Evolutionary conservation across 2,113 vertebrate genomes (phyloP).

Genomic region (Aythya baeri): DNA sequence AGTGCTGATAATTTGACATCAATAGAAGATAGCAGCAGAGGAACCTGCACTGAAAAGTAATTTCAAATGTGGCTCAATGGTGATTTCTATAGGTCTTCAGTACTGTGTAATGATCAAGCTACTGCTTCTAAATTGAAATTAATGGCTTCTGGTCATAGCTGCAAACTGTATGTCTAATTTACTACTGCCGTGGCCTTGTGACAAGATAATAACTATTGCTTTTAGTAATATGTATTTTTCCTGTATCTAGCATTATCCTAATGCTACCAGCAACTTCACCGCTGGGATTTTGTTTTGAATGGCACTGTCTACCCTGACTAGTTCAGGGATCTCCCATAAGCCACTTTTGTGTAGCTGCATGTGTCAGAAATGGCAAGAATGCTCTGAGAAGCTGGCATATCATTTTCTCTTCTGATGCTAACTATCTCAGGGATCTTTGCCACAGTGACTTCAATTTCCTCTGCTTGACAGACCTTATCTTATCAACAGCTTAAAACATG

Average conservation of each 20-base stretch:
- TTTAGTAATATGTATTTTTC: not conserved
- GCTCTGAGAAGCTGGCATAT: conserved; percentile 20
- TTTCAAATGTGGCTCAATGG: not conserved
- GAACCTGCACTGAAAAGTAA: not conserved
- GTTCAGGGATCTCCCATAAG: conserved; percentile 48
- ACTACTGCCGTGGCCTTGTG: not conserved
- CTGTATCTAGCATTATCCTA: not conserved
- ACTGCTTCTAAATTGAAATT: not conserved
- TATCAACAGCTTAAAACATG: conserved; percentile 62
- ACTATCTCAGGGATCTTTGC: conserved; percentile 59
- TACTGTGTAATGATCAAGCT: not conserved
- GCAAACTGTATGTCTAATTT: not conserved
- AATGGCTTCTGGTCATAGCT: not conserved
- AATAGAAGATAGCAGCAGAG: not conserved
- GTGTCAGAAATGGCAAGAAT: conserved; percentile 32
- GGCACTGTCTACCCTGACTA: conserved; percentile 33
- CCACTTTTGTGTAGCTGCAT: not conserved
- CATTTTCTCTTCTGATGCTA: conserved; percentile 52
- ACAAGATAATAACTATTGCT: not conserved
- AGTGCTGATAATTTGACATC: not conserved
- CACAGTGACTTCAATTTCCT: conserved; percentile 64
- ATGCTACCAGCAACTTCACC: not conserved
- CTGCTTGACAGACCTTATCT: conserved; percentile 63
- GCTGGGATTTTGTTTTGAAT: conserved; percentile 30
- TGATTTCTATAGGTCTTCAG: not conserved